Percentiles rank a stretch among this genome's conserved stretches.
Evolutionary conservation across 1,140 invertebrate genomes (phyloP).

Genomic region (Stegodyphus dumicola): DNA sequence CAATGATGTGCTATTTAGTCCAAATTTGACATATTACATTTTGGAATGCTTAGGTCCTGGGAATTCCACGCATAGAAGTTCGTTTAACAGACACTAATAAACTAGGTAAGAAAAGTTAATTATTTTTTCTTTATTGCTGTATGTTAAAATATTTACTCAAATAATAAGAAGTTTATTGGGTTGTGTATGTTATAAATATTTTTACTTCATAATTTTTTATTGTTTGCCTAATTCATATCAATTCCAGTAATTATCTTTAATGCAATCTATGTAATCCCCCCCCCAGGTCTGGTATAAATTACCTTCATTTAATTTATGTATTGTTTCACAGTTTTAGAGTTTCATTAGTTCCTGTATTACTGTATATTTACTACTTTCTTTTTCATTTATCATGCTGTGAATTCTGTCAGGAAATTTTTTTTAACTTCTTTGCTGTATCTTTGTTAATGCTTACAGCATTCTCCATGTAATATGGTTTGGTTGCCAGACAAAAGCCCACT

Average conservation of each 20-base stretch:
- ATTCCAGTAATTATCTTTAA: neutral
- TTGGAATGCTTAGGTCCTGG: slow-evolving; percentile 87
- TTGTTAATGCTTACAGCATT: too few species aligned
- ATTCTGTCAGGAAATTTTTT: too few species aligned
- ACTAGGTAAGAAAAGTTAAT: slow-evolving; percentile 24
- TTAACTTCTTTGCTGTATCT: too few species aligned
- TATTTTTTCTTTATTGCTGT: too few species aligned
- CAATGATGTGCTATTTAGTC: slow-evolving; percentile 75
- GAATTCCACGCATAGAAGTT: slow-evolving; percentile 80
- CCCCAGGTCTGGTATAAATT: too few species aligned
- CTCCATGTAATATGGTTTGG: too few species aligned
- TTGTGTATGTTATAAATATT: neutral
- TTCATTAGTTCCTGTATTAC: too few species aligned
- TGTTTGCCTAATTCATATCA: neutral
- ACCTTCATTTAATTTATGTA: too few species aligned
- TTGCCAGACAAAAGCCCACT: too few species aligned
- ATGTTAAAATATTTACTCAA: neutral
- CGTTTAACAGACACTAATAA: slow-evolving; percentile 70
- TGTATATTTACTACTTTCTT: too few species aligned
- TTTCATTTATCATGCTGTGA: too few species aligned
- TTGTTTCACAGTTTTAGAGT: too few species aligned
- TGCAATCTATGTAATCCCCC: neutral
- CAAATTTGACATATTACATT: slow-evolving; percentile 77
- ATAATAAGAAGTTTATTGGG: neutral
- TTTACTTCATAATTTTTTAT: neutral